phyloP scores from a whole-genome alignment of 2,888 invertebrate genomes.

The Cepaea hortensis region DNA sequence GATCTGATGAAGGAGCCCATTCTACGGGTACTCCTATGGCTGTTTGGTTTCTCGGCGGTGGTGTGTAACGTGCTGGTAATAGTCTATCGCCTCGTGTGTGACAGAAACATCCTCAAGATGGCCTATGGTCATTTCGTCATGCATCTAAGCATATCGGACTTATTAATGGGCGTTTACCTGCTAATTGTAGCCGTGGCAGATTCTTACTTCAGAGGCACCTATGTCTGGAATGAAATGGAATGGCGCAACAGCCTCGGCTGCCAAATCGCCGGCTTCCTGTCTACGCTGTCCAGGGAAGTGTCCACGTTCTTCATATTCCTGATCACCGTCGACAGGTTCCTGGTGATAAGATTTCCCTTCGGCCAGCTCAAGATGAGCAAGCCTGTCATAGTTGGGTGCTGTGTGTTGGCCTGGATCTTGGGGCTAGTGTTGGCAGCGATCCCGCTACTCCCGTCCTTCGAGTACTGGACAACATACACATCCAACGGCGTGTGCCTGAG shows the following conservation, averaged over 20 bases:
- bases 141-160: conserved; percentile 55
- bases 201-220: conserved; percentile 55
- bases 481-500: conserved; percentile 71
- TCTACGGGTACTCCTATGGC: conserved; percentile 56
- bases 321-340: conserved; percentile 82
- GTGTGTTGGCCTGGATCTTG: conserved; percentile 62
- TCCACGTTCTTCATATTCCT: conserved; percentile 81
- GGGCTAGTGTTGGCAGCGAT: conserved; percentile 63
- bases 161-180: conserved; percentile 61
- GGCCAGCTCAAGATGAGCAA: conserved; percentile 62
- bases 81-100: conserved; percentile 54
- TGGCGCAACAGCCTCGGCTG: conserved; percentile 61
- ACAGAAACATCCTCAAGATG: conserved; percentile 56
- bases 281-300: conserved; percentile 79
- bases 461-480: conserved; percentile 47
- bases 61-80: conserved; percentile 56
- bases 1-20: conserved; percentile 57
- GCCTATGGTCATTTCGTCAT: conserved; percentile 41
- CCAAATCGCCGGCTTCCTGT: conserved; percentile 58
- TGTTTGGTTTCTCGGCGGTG: conserved; percentile 56
- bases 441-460: conserved; percentile 63
- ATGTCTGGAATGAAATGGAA: conserved; percentile 57
- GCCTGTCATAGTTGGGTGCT: conserved; percentile 57
- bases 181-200: conserved; percentile 58
- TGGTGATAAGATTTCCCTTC: conserved; percentile 81